These are phyloP conservation scores for Neria commutata DNA, from an alignment of 2,888 invertebrate species.

Conservation along the genomic window DNA sequence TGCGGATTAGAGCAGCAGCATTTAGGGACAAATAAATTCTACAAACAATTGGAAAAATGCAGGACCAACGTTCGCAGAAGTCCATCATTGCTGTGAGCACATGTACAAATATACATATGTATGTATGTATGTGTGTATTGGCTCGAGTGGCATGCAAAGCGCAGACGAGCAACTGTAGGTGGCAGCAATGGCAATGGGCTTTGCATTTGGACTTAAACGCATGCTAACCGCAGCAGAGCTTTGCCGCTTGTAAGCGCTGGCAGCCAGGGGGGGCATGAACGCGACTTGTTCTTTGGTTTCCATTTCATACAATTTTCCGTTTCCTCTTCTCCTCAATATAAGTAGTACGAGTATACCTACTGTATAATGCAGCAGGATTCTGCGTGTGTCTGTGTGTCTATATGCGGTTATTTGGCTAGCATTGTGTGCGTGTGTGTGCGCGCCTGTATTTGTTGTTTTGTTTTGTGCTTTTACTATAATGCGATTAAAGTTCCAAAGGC, in stretches of 20 bases:
- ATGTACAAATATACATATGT: background rate
- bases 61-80: too few relatives aligned
- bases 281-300: background rate
- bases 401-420: background rate
- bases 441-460: background rate
- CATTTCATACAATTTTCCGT: too few relatives aligned
- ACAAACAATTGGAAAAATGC: too few relatives aligned
- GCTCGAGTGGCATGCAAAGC: background rate
- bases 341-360: too few relatives aligned
- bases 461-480: conserved; percentile 29
- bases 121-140: background rate
- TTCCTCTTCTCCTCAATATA: too few relatives aligned
- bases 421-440: background rate
- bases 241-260: background rate
- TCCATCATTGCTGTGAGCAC: background rate
- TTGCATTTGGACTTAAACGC: too few relatives aligned
- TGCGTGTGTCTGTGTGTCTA: background rate
- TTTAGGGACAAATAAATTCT: too few relatives aligned
- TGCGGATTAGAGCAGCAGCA: too few relatives aligned
- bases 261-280: too few relatives aligned
- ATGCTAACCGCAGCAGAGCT: background rate
- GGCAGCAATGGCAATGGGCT: too few relatives aligned
- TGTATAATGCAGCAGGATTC: too few relatives aligned
- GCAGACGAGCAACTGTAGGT: too few relatives aligned
- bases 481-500: conserved; percentile 43